Evolutionary conservation across 2,888 invertebrate genomes (phyloP).

Genomic region (Phaedon cochleariae): DNA sequence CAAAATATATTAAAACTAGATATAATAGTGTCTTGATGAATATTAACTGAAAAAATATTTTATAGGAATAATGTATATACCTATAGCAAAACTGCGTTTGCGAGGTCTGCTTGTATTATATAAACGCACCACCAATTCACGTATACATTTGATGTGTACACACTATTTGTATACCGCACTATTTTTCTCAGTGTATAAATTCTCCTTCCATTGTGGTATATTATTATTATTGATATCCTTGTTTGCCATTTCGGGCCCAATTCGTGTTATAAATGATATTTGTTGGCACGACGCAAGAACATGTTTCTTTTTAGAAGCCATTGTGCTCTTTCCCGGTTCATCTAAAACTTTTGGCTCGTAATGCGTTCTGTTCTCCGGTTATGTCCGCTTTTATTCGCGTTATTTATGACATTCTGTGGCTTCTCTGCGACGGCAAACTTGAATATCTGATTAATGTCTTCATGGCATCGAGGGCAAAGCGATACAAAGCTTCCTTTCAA

Average conservation of each 20-base stretch:
- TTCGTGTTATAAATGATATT: conserved; percentile 61
- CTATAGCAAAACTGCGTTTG: no score
- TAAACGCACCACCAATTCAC: no score
- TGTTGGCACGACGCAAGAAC: conserved; percentile 57
- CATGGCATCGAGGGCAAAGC: conserved; percentile 27
- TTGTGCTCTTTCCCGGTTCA: conserved; percentile 41
- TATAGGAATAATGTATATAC: no score
- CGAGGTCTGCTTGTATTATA: no score
- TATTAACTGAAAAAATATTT: no score
- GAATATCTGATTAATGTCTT: conserved; percentile 41
- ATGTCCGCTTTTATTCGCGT: conserved; percentile 40
- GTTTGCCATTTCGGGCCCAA: conserved; percentile 59
- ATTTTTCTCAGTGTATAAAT: conserved; percentile 26
- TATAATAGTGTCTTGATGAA: no score
- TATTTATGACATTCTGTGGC: conserved; percentile 41
- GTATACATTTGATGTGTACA: no score
- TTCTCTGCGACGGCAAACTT: conserved; percentile 35
- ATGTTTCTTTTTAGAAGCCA: conserved; percentile 53
- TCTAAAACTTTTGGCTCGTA: conserved; percentile 42
- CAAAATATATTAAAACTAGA: no score
- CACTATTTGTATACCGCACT: neutral
- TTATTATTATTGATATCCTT: conserved; percentile 63
- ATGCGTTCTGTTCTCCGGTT: conserved; percentile 41
- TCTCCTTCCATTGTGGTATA: conserved; percentile 19
- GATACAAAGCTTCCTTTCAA: conserved; percentile 22